Base-by-base conservation (phyloP, 2,113 vertebrate genomes). In the Aythya baeri region DNA sequence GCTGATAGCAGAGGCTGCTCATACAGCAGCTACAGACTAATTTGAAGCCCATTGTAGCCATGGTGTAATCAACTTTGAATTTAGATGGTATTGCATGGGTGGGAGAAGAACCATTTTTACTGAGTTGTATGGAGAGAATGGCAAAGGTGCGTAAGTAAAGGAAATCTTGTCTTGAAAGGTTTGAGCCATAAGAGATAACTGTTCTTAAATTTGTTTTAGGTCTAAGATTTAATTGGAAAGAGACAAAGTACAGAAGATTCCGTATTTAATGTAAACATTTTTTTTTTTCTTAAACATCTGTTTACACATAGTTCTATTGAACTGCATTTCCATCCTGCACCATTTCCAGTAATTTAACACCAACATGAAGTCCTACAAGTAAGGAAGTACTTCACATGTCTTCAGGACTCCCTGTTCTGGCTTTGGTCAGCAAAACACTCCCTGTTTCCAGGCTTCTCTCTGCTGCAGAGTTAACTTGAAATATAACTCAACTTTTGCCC, bases 341-440 rank as follows among this genome's bases (percentile, higher is more conserved):
- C 0, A 58, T 84, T 96, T 89, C 58, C 49, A 79, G 82, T 85
- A 88, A 88, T 75, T 94, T 81, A 93, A 80, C 61, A 63, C 43
- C 58, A 75, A 50, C 14, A 38, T 12, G 20, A 31, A 84, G 49
- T 88, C 80, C 43, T 94, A 58, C 68, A 86, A 90, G 74, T 78
- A 94, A 76, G 88, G 62, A 92, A 96, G 44, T 76, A 79, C 83
- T 89, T 92, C 81, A 58, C 43, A 67, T 79, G 17, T 87, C 76
- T 93, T 92, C 27, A 89, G 80, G 83, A 86, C 86, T 96, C 86
- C 74, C 67, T 94, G 54, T 87, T 84, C 92, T 93, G 80, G 77
- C 93, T 95, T 96, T 91, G 90, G 90, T 96, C 96, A 96, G 95
- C 88, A 96, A 94, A 96, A 92, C 44, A 76, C 54, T 89, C 72